Conservation (phyloP, 2,113 vertebrate genomes). For the Lynx canadensis region DNA sequence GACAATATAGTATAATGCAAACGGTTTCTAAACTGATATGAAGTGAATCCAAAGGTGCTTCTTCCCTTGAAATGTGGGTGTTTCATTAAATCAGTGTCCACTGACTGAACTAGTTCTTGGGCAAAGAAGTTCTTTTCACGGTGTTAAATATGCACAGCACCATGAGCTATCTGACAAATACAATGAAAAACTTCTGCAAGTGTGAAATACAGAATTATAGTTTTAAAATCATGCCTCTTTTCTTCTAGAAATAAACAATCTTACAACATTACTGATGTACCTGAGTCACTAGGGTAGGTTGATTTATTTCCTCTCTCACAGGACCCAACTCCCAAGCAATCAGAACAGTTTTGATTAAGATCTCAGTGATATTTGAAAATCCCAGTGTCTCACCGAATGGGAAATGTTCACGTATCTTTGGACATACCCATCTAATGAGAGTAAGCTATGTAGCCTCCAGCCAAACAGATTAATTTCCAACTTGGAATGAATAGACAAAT, state of each 20-base stretch:
- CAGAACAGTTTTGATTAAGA: conserved; percentile 88
- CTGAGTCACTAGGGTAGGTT: conserved; percentile 60
- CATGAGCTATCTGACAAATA: neutral
- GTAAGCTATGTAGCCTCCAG: conserved; percentile 88
- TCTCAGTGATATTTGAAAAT: conserved; percentile 88
- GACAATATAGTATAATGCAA: neutral
- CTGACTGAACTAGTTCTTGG: neutral
- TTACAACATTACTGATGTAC: conserved; percentile 21
- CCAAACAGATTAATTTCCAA: conserved; percentile 90
- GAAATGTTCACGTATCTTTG: conserved; percentile 91
- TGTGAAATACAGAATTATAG: neutral
- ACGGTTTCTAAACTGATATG: neutral
- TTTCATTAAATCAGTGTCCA: neutral
- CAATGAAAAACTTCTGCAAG: neutral
- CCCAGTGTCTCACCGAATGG: conserved; percentile 87
- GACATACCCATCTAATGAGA: conserved; percentile 89
- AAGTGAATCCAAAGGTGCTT: neutral
- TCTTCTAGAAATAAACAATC: conserved; percentile 37
- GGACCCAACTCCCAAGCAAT: conserved; percentile 86
- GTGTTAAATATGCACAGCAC: neutral
- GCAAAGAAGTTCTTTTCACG: neutral
- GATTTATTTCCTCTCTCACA: conserved; percentile 69
- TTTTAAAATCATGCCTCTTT: neutral
- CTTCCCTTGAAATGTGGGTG: neutral
- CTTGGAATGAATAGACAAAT: conserved; percentile 83